A percentile compares a stretch with the other conserved stretches of the same genome.
These are phyloP conservation scores for Callipepla californica DNA, from an alignment of 2,113 vertebrate species.

Conservation along the genomic window DNA sequence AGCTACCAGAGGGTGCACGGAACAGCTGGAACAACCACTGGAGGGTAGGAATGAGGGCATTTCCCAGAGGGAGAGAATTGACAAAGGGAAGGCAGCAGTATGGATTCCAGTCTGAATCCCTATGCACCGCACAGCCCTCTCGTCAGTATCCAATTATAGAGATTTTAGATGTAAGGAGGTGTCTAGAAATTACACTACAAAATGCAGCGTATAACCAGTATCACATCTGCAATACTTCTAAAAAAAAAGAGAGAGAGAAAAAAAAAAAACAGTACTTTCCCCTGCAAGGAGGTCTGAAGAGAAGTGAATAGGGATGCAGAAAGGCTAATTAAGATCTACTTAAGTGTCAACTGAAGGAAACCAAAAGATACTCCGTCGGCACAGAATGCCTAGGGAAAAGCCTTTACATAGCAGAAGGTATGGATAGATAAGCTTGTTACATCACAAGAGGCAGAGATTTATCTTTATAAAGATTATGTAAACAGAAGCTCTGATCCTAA, in stretches of 20 bases:
- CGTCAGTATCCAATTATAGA: background rate
- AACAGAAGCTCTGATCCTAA: background rate
- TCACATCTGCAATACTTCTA: background rate
- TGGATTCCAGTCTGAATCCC: background rate
- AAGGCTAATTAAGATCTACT: background rate
- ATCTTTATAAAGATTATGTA: background rate
- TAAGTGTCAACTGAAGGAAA: background rate
- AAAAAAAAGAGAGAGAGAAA: background rate
- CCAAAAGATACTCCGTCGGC: background rate
- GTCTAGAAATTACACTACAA: background rate
- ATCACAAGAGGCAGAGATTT: background rate
- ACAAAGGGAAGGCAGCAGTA: background rate
- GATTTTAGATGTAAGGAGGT: background rate
- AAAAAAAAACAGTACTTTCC: background rate
- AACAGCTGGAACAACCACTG: background rate
- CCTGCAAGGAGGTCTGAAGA: background rate
- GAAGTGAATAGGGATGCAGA: background rate
- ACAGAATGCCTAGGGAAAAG: background rate
- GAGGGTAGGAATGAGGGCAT: background rate
- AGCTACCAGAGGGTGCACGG: conserved; percentile 8
- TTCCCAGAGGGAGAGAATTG: background rate
- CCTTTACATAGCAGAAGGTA: background rate
- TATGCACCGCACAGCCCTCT: background rate
- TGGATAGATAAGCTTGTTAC: background rate
- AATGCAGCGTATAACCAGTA: background rate